Evolutionary conservation across 2,797 vertebrate species (phyloP), one percentile per base, ranked within the genome.

Genomic region (Crocidura indochinensis): DNA sequence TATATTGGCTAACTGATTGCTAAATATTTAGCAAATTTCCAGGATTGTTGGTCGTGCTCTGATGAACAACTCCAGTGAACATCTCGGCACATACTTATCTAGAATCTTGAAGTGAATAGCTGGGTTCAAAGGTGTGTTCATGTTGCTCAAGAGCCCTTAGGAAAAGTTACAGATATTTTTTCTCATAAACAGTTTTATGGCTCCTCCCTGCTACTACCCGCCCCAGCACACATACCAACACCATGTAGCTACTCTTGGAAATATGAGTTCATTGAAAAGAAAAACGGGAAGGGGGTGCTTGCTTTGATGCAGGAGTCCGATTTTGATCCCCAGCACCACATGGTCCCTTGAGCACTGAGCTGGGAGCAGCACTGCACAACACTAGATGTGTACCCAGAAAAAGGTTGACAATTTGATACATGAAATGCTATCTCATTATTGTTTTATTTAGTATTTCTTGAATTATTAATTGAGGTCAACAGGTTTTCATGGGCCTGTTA

Each of bases 361-460:
- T 53, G 51, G 51, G 51, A 53, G 51, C 17, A 53, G 51, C 51
- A 12, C 51, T 53, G 51, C 51, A 53, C 4, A 53, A 12, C 51
- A 53, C 51, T 17, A 53, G 51, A 17, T 53, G 15, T 53, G 11
- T 53, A 53, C 51, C 51, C 51, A 14, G 51, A 87, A 81, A 84
- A 85, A 69, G 62, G 87, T 68, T 91, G 88, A 93, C 74, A 91
- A 96, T 95, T 96, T 93, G 96, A 96, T 96, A 91, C 95, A 92
- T 72, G 96, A 92, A 96, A 96, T 92, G 47, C 67, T 95, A 96
- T 92, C 95, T 93, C 94, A 74, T 94, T 77, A 94, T 94, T 96
- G 96, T 96, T 96, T 96, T 96, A 96, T 96, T 96, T 92, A 96
- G 89, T 65, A 62, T 94, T 90, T 88, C 92, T 85, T 96, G 84